Evolutionary conservation across 2,113 vertebrate genomes (phyloP), one percentile per base, ranked within the genome.

Genomic region (Clarias batrachus): DNA sequence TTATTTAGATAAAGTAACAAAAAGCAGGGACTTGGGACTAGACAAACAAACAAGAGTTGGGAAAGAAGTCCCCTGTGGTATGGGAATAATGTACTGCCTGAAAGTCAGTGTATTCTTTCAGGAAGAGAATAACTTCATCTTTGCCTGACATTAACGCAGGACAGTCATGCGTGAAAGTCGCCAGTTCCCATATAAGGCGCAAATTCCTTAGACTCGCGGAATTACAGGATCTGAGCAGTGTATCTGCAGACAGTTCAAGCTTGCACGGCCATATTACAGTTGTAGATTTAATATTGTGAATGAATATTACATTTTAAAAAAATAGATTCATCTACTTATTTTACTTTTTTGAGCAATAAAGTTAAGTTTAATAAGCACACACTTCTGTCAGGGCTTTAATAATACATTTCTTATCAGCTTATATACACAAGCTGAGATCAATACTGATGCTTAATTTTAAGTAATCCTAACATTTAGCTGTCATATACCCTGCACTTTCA

Each of bases 181-280:
- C 62, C 60, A 82, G 62, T 82, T 66, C 81, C 57, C 62, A 82
- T 82, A 54, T 54, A 82, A 82, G 62, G 62, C 81, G 66, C 41
- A 66, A 27, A 82, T 82, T 66, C 41, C 41, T 54, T 63, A n/a
- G 60, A 5, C 37, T 81, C 66, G 2, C 66, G 54, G 81, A 82
- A 66, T 3, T 3, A 5, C 62, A 66, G 62, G 81, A 82, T 66
- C 37, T 16, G 21, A 48, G 60, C 3, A 37, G 11, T 63, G 59
- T 81, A 37, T 48, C 56, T 59, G 27, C 56, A 33, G 77, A 33
- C 27, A 12, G 27, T 80, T 48, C 5, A 82, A 66, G 25, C 23
- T 37, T 65, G 37, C 5, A n/a, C 48, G 48, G 37, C 77, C 27
- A 59, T 65, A 37, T 6, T 48, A 25, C 48, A 37, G 19, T 63